phyloP scores from a whole-genome alignment of 2,888 invertebrate species.

The Drosophila prolongata region DNA sequence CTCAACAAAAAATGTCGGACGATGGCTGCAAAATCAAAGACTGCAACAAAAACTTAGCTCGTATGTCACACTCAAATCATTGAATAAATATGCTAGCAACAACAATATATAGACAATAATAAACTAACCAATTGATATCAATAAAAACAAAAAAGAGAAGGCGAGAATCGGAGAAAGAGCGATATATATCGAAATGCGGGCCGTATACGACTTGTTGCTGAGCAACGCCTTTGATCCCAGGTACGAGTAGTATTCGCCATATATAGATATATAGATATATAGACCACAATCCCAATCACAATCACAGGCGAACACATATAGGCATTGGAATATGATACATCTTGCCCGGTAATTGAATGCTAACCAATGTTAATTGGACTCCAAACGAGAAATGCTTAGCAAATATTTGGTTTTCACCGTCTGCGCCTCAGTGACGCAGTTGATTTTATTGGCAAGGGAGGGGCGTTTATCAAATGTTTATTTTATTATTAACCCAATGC shows the following conservation, averaged over 20 bases:
- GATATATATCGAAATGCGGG: slow-evolving; percentile 66
- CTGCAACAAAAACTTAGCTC: slow-evolving; percentile 1
- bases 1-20: background rate
- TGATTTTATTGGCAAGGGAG: slow-evolving; percentile 3
- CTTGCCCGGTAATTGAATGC: slow-evolving; percentile 35
- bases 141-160: slow-evolving; percentile 36
- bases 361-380: slow-evolving; percentile 44
- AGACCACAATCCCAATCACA: slow-evolving; percentile 2
- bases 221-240: slow-evolving; percentile 78
- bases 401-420: slow-evolving; percentile 35
- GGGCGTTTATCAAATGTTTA: slow-evolving; percentile 24
- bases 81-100: slow-evolving; percentile 38
- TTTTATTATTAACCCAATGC: slow-evolving; percentile 12
- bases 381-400: slow-evolving; percentile 29
- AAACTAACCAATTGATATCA: slow-evolving; percentile 58
- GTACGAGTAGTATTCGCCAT: slow-evolving; percentile 53
- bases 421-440: slow-evolving; percentile 24
- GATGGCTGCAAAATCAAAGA: background rate
- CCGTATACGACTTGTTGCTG: slow-evolving; percentile 74
- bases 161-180: slow-evolving; percentile 7
- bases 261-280: background rate
- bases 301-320: background rate
- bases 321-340: slow-evolving; percentile 30
- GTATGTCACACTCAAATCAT: slow-evolving; percentile 15
- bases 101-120: slow-evolving; percentile 8